phyloP scores from a whole-genome alignment of 1,140 invertebrate genomes.

The Anoplolepis gracilipes region DNA sequence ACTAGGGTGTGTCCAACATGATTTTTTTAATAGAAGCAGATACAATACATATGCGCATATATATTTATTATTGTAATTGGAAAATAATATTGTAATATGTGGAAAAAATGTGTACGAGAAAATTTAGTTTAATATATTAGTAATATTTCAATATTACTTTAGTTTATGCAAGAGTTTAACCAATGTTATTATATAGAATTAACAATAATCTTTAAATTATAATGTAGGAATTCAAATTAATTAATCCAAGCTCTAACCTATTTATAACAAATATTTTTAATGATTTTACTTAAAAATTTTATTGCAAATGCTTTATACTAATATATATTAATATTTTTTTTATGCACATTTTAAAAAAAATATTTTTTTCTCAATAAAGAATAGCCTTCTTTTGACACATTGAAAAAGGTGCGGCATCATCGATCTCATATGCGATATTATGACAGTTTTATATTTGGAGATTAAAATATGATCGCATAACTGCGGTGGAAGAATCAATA shows the following conservation, averaged over 20 bases:
- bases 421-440: not conserved
- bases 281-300: not conserved
- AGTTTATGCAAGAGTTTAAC: not conserved
- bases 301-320: too few species aligned
- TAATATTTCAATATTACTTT: not conserved
- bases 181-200: not conserved
- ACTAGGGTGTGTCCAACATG: conserved; percentile 10
- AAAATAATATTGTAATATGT: too few species aligned
- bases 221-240: not conserved
- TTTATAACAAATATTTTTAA: not conserved
- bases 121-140: not conserved
- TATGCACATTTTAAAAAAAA: not conserved
- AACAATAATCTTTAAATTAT: not conserved
- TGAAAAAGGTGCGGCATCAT: conserved; percentile 8
- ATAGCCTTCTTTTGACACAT: not conserved
- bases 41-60: not conserved
- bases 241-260: not conserved
- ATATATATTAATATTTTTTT: not conserved
- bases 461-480: not conserved
- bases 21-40: not conserved
- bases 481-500: not conserved
- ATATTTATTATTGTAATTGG: conserved; percentile 11
- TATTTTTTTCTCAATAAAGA: not conserved
- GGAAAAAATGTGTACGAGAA: not conserved
- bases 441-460: not conserved